These are phyloP conservation scores for Trogon melanurus DNA, from an alignment of 2,113 vertebrate genomes.

Conservation along the genomic window DNA sequence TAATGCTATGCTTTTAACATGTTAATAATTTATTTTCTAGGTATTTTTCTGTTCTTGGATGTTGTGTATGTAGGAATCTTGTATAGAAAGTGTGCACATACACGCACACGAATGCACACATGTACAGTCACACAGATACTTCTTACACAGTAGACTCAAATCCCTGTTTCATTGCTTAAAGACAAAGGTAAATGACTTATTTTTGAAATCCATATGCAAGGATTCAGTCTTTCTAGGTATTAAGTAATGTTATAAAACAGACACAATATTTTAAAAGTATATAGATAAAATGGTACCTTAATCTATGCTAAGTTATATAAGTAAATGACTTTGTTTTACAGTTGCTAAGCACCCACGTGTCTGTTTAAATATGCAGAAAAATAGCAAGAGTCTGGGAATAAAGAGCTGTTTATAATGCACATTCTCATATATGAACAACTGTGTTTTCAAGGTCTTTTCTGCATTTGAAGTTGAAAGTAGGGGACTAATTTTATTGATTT, in stretches of 20 bases:
- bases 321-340: not conserved
- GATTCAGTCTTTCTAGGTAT: not conserved
- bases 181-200: not conserved
- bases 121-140: not conserved
- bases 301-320: not conserved
- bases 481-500: not conserved
- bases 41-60: not conserved
- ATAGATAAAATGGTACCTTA: not conserved
- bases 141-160: not conserved
- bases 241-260: not conserved
- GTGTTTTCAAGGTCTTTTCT: not conserved
- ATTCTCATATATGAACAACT: not conserved
- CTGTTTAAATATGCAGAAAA: constrained; percentile 43
- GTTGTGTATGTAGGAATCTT: not conserved
- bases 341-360: constrained; percentile 9
- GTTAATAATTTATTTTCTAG: not conserved
- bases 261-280: not conserved
- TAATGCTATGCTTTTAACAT: not conserved
- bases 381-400: not conserved
- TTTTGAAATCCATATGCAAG: not conserved
- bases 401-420: not conserved
- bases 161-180: not conserved
- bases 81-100: not conserved
- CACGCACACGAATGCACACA: rapidly evolving
- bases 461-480: not conserved